Percentiles rank a stretch among this genome's conserved stretches.
These are phyloP conservation scores for Medauroidea extradentata DNA, from an alignment of 1,140 invertebrate genomes.

Conservation along the genomic window DNA sequence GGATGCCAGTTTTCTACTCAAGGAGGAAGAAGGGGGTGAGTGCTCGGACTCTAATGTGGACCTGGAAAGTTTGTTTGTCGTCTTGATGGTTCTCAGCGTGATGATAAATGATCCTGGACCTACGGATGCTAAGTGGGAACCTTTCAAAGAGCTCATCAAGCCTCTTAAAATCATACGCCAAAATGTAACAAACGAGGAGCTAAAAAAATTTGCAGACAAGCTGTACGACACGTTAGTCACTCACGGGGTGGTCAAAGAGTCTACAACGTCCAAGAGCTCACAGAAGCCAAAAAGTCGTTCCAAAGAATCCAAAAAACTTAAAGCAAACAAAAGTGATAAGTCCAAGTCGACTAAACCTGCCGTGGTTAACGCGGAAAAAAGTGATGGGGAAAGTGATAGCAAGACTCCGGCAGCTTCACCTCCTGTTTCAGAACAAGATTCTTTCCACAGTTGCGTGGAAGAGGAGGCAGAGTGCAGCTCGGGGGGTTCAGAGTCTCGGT, in stretches of 20 bases:
- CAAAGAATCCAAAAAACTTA: slow-evolving; percentile 31
- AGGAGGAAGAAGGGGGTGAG: slow-evolving; percentile 19
- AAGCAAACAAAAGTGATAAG: slow-evolving; percentile 33
- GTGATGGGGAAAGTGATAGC: too few relatives aligned
- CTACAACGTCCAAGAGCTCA: neutral
- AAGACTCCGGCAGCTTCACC: too few relatives aligned
- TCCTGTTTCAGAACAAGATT: too few relatives aligned
- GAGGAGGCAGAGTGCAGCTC: too few relatives aligned
- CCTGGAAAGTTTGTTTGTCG: slow-evolving; percentile 37
- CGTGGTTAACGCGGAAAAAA: too few relatives aligned
- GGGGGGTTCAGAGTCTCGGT: neutral
- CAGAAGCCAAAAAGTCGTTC: slow-evolving; percentile 23
- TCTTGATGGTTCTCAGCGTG: slow-evolving; percentile 44
- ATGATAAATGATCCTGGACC: slow-evolving; percentile 31
- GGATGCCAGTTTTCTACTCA: slow-evolving; percentile 6
- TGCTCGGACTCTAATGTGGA: slow-evolving; percentile 24
- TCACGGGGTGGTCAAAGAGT: slow-evolving; percentile 32
- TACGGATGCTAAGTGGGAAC: slow-evolving; percentile 33
- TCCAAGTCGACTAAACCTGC: too few relatives aligned
- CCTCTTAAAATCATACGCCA: slow-evolving; percentile 40
- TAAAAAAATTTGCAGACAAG: slow-evolving; percentile 39
- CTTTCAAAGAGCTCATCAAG: slow-evolving; percentile 45
- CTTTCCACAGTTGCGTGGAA: too few relatives aligned
- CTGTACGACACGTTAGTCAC: slow-evolving; percentile 47
- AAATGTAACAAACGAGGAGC: slow-evolving; percentile 18